phyloP scores from a whole-genome alignment of 2,113 vertebrate genomes.

The Glareola pratincola region DNA sequence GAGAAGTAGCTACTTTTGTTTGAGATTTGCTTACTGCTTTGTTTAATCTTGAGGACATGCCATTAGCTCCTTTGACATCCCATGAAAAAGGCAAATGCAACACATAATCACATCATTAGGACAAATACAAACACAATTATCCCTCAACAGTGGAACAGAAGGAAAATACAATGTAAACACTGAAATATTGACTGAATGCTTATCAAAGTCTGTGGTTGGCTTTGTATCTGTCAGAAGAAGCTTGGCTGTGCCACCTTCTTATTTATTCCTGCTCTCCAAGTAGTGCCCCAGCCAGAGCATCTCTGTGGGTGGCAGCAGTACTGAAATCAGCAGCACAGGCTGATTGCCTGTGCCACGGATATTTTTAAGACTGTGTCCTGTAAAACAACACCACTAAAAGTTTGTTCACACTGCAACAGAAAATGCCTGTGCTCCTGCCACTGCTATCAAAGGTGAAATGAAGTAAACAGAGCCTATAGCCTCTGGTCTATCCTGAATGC shows the following conservation, averaged over 20 bases:
- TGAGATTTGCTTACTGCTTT: not conserved
- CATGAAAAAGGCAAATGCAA: not conserved
- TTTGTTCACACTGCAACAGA: not conserved
- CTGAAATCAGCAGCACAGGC: not conserved
- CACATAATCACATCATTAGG: not conserved
- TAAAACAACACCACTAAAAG: not conserved
- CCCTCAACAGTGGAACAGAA: not conserved
- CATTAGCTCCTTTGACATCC: constrained; percentile 1
- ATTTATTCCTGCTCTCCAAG: not conserved
- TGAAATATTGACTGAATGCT: not conserved
- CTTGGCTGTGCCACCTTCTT: not conserved
- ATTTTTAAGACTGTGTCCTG: not conserved
- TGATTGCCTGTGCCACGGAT: not conserved
- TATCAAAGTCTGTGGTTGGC: not conserved
- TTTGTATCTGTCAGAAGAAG: not conserved
- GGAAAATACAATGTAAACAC: not conserved
- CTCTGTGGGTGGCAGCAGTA: not conserved
- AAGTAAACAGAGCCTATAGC: not conserved
- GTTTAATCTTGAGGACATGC: not conserved
- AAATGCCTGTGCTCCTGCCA: not conserved
- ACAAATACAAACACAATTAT: constrained; percentile 25
- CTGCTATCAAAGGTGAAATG: not conserved
- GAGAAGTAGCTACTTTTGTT: not conserved
- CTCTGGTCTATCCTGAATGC: not conserved
- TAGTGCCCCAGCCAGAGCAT: not conserved